Conservation (phyloP, 2,797 vertebrate genomes). For the Gambusia yucatana region DNA sequence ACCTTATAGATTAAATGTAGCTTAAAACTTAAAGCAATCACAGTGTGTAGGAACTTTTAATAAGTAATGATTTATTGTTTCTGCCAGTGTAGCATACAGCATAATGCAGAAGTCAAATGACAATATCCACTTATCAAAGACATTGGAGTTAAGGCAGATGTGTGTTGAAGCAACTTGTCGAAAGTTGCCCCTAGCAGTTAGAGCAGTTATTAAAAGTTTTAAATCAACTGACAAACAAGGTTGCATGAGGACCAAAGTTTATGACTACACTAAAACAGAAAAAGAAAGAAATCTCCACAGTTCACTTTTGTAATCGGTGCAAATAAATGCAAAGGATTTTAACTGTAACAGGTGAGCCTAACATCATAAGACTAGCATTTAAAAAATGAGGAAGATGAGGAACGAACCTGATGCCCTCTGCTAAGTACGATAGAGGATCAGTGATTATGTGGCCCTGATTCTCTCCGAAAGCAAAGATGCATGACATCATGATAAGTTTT, state of each 20-base stretch:
- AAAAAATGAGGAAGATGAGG: not conserved
- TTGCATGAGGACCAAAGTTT: not conserved
- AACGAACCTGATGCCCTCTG: not conserved
- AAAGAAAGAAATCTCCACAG: not conserved
- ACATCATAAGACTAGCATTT: not conserved
- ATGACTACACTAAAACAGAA: not conserved
- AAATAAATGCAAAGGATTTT: not conserved
- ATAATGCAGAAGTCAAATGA: not conserved
- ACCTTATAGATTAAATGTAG: not conserved
- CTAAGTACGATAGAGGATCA: not conserved
- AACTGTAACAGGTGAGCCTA: not conserved
- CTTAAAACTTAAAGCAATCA: not conserved
- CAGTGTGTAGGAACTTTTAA: not conserved
- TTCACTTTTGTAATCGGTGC: not conserved
- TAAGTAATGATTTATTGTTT: not conserved
- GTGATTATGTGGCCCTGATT: not conserved
- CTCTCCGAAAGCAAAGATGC: not conserved
- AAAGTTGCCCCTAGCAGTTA: not conserved
- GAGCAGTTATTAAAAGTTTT: not conserved
- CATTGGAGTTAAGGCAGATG: not conserved
- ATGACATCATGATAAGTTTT: not conserved
- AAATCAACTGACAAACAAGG: not conserved
- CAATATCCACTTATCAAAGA: not conserved
- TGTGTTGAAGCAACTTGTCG: not conserved
- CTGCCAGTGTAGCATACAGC: not conserved